phyloP scores from a whole-genome alignment of 2,113 vertebrate species.

The Stegastes partitus region DNA sequence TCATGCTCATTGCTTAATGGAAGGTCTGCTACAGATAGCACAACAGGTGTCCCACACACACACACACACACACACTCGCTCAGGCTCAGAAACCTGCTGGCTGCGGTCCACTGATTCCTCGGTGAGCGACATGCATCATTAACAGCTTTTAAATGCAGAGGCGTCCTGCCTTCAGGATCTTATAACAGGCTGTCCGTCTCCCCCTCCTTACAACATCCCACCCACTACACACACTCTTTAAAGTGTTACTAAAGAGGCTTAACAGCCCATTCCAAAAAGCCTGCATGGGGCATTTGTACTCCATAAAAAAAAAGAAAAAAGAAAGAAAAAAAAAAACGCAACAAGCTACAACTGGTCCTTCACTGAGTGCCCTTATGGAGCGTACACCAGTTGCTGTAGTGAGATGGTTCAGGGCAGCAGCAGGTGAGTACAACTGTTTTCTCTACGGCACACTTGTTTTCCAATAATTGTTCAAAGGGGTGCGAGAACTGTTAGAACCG shows the following conservation, averaged over 20 bases:
- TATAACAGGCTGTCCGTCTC: slow-evolving; percentile 62
- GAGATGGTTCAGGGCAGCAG: slow-evolving; percentile 34
- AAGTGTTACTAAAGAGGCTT: slow-evolving; percentile 75
- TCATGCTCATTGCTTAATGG: slow-evolving; percentile 57
- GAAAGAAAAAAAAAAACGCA: slow-evolving; percentile 23
- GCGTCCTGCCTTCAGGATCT: slow-evolving; percentile 68
- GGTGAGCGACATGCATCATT: slow-evolving; percentile 83
- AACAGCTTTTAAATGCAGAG: slow-evolving; percentile 79
- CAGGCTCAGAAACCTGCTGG: slow-evolving; percentile 68
- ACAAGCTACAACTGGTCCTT: slow-evolving; percentile 55
- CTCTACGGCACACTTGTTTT: slow-evolving; percentile 28
- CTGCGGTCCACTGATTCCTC: slow-evolving; percentile 72
- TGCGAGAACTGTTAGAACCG: slow-evolving; percentile 2
- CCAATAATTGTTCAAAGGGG: slow-evolving; percentile 25
- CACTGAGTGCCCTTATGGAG: slow-evolving; percentile 40
- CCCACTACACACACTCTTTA: slow-evolving; percentile 59
- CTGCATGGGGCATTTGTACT: slow-evolving; percentile 66
- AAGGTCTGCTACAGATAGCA: slow-evolving; percentile 61
- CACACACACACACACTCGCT: slow-evolving; percentile 23
- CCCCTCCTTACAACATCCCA: slow-evolving; percentile 51
- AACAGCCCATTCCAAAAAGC: slow-evolving; percentile 66
- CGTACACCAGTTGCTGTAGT: slow-evolving; percentile 27
- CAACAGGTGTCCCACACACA: slow-evolving; percentile 77
- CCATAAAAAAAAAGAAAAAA: slow-evolving; percentile 39
- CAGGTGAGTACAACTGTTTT: slow-evolving; percentile 63